Base-by-base conservation (phyloP, 2,113 vertebrate genomes). In the Nothocercus julius region DNA sequence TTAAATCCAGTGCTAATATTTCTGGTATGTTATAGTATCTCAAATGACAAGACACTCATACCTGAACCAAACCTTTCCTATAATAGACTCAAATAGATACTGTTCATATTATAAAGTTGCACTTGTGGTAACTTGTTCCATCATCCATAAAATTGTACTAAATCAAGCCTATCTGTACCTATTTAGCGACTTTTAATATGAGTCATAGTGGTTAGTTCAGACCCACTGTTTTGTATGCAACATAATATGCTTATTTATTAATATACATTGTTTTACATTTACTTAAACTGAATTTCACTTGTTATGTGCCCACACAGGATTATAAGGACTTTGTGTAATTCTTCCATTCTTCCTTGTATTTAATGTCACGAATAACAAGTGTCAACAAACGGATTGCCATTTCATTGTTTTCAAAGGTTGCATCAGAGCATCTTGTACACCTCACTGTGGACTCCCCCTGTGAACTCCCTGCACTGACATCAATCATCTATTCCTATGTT, bases 71-170 rank as follows among this genome's bases (percentile, higher is more conserved):
- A 22, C 7, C 58, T 47, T 7, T 18, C 62, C 11, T 42, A 18
- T n/a, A 76, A 13, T 18, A 25, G 45, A 13, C 16, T 30, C 10
- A 69, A 76, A 89, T 36, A 36, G 36, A 36, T 36, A 36, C 36
- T 36, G 36, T 45, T 53, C 32, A 3, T 36, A 18, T 13, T 5
- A 6, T 14, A 30, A n/a, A 28, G 2, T 40, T 15, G 47, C 30
- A 44, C 25, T 16, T 25, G 0, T 1, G 0, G 12, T 64, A 44
- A 14, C 11, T 47, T 74, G 7, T 32, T 74, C 11, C 13, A 25
- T 79, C 13, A 22, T 28, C 10, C 27, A 61, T 5, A 66, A 56
- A 49, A 3, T 12, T 83, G 25, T 27, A 22, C 22, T 59, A 61
- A 59, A 3, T 3, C 30, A 42, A 24, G 18, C 7, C 6, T 49